Conservation (phyloP, 2,888 invertebrate genomes). For the Phyllotreta cruciferae region DNA sequence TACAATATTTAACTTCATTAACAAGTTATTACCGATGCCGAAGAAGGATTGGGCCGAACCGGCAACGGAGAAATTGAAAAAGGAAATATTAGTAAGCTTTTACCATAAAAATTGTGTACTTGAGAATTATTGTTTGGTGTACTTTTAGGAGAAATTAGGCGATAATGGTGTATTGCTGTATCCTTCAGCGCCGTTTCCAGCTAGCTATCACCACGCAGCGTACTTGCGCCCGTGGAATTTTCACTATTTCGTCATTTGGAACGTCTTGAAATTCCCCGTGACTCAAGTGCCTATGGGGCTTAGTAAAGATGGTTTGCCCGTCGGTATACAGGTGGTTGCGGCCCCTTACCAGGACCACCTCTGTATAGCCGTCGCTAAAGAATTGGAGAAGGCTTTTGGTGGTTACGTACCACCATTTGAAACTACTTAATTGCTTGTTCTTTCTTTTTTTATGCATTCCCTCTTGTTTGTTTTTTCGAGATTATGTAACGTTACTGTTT, state of each 20-base stretch:
- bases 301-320: conserved; percentile 71
- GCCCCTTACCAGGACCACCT: conserved; percentile 74
- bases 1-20: conserved; percentile 71
- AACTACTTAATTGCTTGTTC: conserved; percentile 25
- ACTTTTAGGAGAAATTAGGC: conserved; percentile 71
- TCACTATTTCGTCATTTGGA: conserved; percentile 84
- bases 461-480: neutral
- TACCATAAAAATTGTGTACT: too few species aligned
- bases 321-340: conserved; percentile 83
- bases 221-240: conserved; percentile 83
- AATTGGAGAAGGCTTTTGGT: conserved; percentile 72
- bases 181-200: conserved; percentile 80
- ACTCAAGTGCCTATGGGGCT: conserved; percentile 87
- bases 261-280: conserved; percentile 81
- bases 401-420: conserved; percentile 72
- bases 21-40: conserved; percentile 71
- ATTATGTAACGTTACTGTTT: too few species aligned
- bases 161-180: conserved; percentile 83
- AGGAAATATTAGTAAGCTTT: conserved; percentile 67
- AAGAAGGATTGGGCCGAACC: conserved; percentile 70
- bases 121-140: conserved; percentile 12
- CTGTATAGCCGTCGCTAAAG: conserved; percentile 75
- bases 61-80: conserved; percentile 65
- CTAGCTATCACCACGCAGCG: conserved; percentile 83
- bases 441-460: conserved; percentile 1